Evolutionary conservation across 2,888 invertebrate species (phyloP), one percentile per base, ranked within the genome.

Genomic region (Salticus scenicus): DNA sequence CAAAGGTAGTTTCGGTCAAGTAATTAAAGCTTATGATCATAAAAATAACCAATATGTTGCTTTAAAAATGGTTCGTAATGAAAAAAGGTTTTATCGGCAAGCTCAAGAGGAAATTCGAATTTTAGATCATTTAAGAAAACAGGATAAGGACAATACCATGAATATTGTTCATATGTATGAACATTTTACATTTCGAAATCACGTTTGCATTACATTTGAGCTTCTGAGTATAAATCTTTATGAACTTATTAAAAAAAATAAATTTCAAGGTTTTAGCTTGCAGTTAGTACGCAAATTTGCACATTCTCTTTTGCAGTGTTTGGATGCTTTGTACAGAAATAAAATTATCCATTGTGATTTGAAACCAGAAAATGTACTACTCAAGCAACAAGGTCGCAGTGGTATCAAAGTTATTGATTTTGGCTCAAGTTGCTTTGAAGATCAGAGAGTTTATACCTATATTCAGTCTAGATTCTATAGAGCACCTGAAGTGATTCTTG

Each of bases 391-490:
- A 92, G 98, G 98, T 89, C 94, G 99, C 90, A 98, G 97, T 91
- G 98, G 98, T 88, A 98, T 99, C 90, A 99, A 99, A 95, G 99
- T 99, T 88, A 99, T 99, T 92, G 99, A 99, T 93, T 99, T 99
- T 93, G 99, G 99, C 89, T 99, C 98, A 89, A 98, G 98, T 89
- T 99, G 99, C 91, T 99, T 98, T 92, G 98, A 98, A 92, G 96
- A 97, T 92, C 98, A 98, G 92, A 94, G 99, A 87, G 96, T 99
- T 83, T 99, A 99, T 92, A 99, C 99, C 10, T 99, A 99, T 92
- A 99, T 99, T 90, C 99, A 99, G 92, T 98, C 98, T 33, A 93
- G 99, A 89, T 99, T 99, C 93, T 99, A 99, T 93, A 94, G 99
- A 75, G 99, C 99, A 77, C 99, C 99, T 8, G 99, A 99, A 93